Evolutionary conservation across 1,140 invertebrate species (phyloP).

Genomic region (Apis mellifera): Amel_HAv3.1 CM009936.2:9582001-9582500

Average conservation of each 20-base stretch:
- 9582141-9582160: conserved; percentile 50
- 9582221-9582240: conserved; percentile 75
- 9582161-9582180: conserved; percentile 48
- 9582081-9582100: conserved; percentile 49
- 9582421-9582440: background rate
- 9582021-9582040: conserved; percentile 27
- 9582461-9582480: conserved; percentile 39
- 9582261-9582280: conserved; percentile 78
- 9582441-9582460: background rate
- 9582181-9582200: conserved; percentile 64
- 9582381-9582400: conserved; percentile 12
- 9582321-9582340: conserved; percentile 49
- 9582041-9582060: conserved; percentile 55
- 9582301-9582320: conserved; percentile 53
- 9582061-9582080: conserved; percentile 26
- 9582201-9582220: conserved; percentile 72
- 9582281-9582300: conserved; percentile 57
- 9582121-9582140: conserved; percentile 56
- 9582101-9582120: conserved; percentile 49
- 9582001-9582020: conserved; percentile 11
- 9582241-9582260: conserved; percentile 75
- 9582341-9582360: conserved; percentile 25
- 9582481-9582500: conserved; percentile 45
- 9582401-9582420: background rate
- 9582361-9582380: conserved; percentile 40